A percentile compares a stretch with the other conserved stretches of the same genome.
Conservation (phyloP, 2,888 invertebrate genomes). For the Polia nebulosa region DNA sequence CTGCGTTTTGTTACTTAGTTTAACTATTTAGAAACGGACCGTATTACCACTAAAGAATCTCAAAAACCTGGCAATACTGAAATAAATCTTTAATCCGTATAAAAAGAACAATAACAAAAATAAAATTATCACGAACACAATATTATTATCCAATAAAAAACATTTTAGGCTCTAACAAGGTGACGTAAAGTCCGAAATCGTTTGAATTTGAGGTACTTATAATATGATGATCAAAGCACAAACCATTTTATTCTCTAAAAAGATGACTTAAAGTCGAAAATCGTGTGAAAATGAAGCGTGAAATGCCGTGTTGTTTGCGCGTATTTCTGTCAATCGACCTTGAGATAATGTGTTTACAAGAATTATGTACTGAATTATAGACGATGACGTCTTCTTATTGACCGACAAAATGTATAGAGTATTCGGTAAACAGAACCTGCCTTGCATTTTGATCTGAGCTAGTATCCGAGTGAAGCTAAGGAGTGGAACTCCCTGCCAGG, state of each 20-base stretch:
- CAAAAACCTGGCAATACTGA: not conserved
- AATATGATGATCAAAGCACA: not conserved
- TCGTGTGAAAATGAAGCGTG: constrained; percentile 3
- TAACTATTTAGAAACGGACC: too few relatives aligned
- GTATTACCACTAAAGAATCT: too few relatives aligned
- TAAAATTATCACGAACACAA: constrained; percentile 9
- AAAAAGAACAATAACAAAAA: constrained; percentile 12
- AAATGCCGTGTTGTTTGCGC: constrained; percentile 3
- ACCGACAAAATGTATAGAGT: not conserved
- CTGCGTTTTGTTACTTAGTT: too few relatives aligned
- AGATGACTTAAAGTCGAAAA: not conserved
- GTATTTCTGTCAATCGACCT: constrained; percentile 26
- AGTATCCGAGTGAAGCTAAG: too few relatives aligned
- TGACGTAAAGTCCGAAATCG: constrained; percentile 7
- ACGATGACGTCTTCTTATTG: constrained; percentile 3
- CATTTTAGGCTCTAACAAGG: too few relatives aligned
- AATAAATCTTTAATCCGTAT: not conserved
- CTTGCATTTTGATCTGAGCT: not conserved
- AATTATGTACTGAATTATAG: constrained; percentile 6
- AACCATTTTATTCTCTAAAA: not conserved
- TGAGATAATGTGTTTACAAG: constrained; percentile 33
- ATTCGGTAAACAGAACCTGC: not conserved
- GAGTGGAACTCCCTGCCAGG: too few relatives aligned
- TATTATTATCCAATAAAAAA: not conserved
- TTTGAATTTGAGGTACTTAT: not conserved